Evolutionary conservation across 2,113 vertebrate species (phyloP), one percentile per base, ranked within the genome.

Genomic region (Corvus moneduloides): DNA sequence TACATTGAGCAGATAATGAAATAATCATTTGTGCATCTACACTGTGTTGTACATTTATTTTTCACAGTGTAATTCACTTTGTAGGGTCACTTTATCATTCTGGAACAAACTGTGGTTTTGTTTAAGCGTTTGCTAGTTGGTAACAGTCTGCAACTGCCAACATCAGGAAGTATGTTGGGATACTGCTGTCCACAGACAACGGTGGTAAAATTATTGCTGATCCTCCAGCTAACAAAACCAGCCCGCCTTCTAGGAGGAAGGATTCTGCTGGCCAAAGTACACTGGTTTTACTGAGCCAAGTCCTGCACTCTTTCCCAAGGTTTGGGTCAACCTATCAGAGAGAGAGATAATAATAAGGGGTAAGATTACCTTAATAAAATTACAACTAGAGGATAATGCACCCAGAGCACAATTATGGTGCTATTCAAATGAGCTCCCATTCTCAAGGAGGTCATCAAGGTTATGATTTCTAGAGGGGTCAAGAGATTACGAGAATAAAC

Each of bases 1-100:
- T 97, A 97, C 93, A 85, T 96, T 97, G 98, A 95, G 92, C 96
- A 97, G 96, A 98, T 98, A 98, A 98, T 98, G 97, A 98, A 98
- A 98, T 97, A 96, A 98, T 98, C 93, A 98, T 98, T 97, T 98
- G 95, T 97, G 94, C 97, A 97, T 98, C 97, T 98, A 96, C 71
- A 89, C 85, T 80, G 91, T 97, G 92, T 95, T 97, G 97, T 98
- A 97, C 93, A 97, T 97, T 97, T 97, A 94, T 96, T 97, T 93
- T 97, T 98, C 97, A 97, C 92, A 96, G 93, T 89, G 85, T 95
- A 97, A 96, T 98, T 98, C 93, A 96, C 90, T 98, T 94, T 27
- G 46, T 76, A 87, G 97, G 97, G 93, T 96, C 93, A 93, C 97
- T 98, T 98, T 93, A 96, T 98, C 97, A 94, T 96, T 97, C 93